Percentiles rank a stretch among this genome's conserved stretches.
These are phyloP conservation scores for Esperia sulphurella DNA, from an alignment of 2,888 invertebrate genomes.

Conservation along the genomic window DNA sequence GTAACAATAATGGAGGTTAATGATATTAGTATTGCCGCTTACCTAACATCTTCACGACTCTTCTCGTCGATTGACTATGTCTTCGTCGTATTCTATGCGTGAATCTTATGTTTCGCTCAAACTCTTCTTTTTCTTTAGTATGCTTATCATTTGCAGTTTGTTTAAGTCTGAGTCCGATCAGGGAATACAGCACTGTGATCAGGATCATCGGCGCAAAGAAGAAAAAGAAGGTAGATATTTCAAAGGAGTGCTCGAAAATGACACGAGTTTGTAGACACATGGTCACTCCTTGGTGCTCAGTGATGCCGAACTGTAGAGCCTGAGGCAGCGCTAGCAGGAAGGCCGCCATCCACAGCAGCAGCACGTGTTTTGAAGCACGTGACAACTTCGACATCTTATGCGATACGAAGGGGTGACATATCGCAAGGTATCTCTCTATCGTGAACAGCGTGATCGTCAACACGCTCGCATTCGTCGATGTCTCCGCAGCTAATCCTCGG, in stretches of 20 bases:
- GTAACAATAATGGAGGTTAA: too few relatives aligned
- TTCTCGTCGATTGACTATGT: conserved; percentile 80
- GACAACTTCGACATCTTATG: conserved; percentile 94
- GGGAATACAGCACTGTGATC: conserved; percentile 85
- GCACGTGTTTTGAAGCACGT: conserved; percentile 89
- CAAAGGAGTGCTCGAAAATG: conserved; percentile 82
- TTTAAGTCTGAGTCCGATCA: conserved; percentile 81
- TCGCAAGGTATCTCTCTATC: conserved; percentile 84
- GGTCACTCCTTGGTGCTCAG: conserved; percentile 49
- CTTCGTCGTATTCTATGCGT: conserved; percentile 48
- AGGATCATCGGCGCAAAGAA: conserved; percentile 88
- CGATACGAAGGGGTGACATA: conserved; percentile 81
- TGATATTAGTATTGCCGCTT: conserved; percentile 39
- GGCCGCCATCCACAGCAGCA: conserved; percentile 89
- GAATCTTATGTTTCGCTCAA: conserved; percentile 33
- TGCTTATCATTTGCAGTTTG: conserved; percentile 59
- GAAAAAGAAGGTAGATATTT: conserved; percentile 85
- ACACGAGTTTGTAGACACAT: conserved; percentile 73
- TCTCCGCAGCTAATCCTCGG: conserved; percentile 88
- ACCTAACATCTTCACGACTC: conserved; percentile 89
- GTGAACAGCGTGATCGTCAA: conserved; percentile 91
- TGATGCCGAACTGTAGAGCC: conserved; percentile 71
- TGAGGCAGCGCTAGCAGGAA: conserved; percentile 86
- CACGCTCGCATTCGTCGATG: conserved; percentile 88
- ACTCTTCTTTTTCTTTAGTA: conserved; percentile 35